phyloP scores from a whole-genome alignment of 2,113 vertebrate genomes.

The Pitta sordida region DNA sequence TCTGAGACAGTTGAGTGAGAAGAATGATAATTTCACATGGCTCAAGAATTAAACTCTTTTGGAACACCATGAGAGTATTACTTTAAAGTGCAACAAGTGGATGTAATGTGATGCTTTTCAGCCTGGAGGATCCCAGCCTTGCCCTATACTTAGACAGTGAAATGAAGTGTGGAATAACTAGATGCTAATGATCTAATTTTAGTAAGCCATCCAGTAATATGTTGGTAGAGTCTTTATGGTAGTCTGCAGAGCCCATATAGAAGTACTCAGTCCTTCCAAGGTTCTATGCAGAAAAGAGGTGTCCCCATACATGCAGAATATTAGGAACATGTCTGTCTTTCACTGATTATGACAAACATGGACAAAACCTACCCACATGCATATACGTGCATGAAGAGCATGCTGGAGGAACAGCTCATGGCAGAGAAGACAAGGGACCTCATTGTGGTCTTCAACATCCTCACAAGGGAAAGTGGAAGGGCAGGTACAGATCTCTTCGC shows the following conservation, averaged over 20 bases:
- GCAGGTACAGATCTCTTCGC: background rate
- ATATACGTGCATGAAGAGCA: background rate
- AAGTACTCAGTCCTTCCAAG: background rate
- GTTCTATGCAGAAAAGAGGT: background rate
- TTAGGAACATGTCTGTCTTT: background rate
- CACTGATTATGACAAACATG: background rate
- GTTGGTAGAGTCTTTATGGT: background rate
- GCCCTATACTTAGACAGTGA: background rate
- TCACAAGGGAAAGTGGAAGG: background rate
- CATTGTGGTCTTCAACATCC: background rate
- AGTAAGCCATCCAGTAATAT: background rate
- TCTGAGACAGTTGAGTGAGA: constrained; percentile 22
- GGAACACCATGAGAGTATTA: background rate
- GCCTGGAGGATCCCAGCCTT: background rate
- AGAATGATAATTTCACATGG: background rate
- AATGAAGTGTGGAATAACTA: background rate
- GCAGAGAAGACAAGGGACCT: background rate
- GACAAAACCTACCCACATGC: background rate
- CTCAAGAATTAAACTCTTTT: background rate
- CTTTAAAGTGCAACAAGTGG: background rate
- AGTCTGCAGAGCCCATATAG: background rate
- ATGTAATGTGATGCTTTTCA: background rate
- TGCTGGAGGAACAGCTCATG: background rate
- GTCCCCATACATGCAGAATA: background rate
- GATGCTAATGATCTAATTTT: background rate